Evolutionary conservation across 2,113 vertebrate genomes (phyloP).

Genomic region (Condylura cristata): DNA sequence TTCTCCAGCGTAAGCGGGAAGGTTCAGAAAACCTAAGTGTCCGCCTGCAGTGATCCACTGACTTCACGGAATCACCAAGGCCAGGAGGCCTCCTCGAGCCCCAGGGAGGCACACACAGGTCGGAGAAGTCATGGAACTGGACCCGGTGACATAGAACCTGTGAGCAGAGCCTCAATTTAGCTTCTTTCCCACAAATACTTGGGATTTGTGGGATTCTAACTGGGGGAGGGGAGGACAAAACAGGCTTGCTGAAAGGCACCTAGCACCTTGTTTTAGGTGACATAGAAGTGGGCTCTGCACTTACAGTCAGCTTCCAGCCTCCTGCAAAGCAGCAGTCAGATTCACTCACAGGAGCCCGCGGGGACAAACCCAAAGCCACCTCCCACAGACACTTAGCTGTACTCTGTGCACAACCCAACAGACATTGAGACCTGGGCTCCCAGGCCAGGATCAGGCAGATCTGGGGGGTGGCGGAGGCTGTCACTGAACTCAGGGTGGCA

Average conservation of each 20-base stretch:
- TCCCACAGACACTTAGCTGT: neutral
- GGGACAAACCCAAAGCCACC: neutral
- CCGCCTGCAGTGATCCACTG: neutral
- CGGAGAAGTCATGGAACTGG: no score
- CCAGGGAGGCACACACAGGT: neutral
- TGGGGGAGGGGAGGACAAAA: no score
- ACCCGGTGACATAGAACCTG: accelerated
- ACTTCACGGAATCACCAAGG: accelerated
- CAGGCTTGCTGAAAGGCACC: neutral
- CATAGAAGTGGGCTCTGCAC: accelerated
- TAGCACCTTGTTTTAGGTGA: neutral
- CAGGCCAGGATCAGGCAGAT: neutral
- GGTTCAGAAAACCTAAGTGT: neutral
- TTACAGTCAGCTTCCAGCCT: neutral
- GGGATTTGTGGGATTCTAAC: no score
- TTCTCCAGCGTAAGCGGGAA: neutral
- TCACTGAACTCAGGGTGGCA: neutral
- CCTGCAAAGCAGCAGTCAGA: neutral
- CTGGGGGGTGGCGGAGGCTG: accelerated
- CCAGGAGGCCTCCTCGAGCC: accelerated
- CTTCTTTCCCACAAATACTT: neutral
- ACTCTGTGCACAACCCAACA: neutral
- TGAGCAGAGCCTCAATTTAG: neutral
- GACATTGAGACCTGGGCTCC: neutral
- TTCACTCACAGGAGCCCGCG: accelerated